These are phyloP conservation scores for Drosophila neocordata DNA, from an alignment of 1,140 invertebrate species.

Conservation along the genomic window DNA sequence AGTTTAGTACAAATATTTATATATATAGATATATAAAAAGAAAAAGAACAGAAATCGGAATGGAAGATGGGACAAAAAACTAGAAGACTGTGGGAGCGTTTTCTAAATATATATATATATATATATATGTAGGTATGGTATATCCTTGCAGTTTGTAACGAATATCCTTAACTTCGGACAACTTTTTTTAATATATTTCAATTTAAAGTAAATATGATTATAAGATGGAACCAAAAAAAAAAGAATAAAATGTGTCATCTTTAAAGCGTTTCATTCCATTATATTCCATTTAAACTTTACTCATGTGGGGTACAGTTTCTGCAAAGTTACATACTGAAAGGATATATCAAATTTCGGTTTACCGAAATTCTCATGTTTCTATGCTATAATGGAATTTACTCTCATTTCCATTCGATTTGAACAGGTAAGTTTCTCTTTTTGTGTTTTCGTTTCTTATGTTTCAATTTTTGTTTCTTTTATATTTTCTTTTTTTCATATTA, in stretches of 20 bases:
- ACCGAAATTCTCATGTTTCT: neutral
- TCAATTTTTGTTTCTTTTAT: neutral
- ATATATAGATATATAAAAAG: too few species aligned
- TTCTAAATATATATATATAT: too few species aligned
- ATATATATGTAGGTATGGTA: too few species aligned
- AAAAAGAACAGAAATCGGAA: conserved; percentile 34
- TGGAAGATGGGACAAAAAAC: conserved; percentile 22
- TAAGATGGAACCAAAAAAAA: too few species aligned
- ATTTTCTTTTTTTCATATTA: conserved; percentile 14
- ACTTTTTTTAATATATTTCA: too few species aligned
- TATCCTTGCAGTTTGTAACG: too few species aligned
- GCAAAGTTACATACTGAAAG: neutral
- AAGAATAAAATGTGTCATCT: too few species aligned
- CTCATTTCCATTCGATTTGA: neutral
- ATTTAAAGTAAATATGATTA: too few species aligned
- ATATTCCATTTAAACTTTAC: neutral
- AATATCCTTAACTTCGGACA: too few species aligned
- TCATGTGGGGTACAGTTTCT: neutral
- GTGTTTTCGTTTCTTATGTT: conserved; percentile 7
- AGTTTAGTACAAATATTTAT: conserved; percentile 49
- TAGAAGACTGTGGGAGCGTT: too few species aligned
- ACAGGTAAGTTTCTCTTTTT: too few species aligned
- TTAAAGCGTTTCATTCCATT: too few species aligned
- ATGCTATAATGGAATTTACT: neutral
- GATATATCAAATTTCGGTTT: neutral